Conservation (phyloP, 37 sponge, comb jelly and placozoan genomes). For the Cliona cf. orientalis region DNA sequence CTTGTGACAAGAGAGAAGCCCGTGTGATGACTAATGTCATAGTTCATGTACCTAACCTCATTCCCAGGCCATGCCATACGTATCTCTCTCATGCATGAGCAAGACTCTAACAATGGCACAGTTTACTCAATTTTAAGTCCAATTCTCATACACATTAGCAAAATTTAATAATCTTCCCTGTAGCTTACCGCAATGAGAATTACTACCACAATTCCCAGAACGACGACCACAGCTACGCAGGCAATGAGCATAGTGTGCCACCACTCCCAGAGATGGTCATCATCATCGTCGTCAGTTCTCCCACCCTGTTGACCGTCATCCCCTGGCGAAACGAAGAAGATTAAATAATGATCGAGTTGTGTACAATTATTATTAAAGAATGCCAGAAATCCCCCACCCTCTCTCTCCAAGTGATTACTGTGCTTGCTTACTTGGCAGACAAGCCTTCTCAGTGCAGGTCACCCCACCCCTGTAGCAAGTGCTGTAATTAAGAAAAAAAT, state of each 20-base stretch:
- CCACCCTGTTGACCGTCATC: too few relatives aligned
- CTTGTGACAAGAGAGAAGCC: too few relatives aligned
- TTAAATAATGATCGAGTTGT: neutral
- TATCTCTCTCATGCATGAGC: too few relatives aligned
- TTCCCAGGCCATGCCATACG: too few relatives aligned
- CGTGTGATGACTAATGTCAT: too few relatives aligned
- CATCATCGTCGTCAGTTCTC: neutral
- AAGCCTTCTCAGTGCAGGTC: slow-evolving; percentile 30
- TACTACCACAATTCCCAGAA: slow-evolving; percentile 18
- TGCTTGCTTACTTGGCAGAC: neutral
- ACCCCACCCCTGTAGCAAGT: slow-evolving; percentile 16
- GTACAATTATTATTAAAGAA: neutral
- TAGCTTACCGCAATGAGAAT: slow-evolving; percentile 36
- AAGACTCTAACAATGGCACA: too few relatives aligned
- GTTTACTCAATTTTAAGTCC: too few relatives aligned
- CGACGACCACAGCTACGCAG: slow-evolving; percentile 3
- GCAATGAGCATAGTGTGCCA: slow-evolving; percentile 41
- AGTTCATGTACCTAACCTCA: too few relatives aligned
- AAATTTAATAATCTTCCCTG: too few relatives aligned
- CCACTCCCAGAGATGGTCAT: slow-evolving; percentile 7
- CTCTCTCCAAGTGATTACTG: neutral
- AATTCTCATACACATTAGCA: too few relatives aligned
- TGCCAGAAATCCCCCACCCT: neutral
- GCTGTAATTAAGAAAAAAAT: neutral
- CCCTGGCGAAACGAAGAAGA: neutral